Evolutionary conservation across 2,113 vertebrate species (phyloP).

Genomic region (Phylloscopus trochiloides): DNA sequence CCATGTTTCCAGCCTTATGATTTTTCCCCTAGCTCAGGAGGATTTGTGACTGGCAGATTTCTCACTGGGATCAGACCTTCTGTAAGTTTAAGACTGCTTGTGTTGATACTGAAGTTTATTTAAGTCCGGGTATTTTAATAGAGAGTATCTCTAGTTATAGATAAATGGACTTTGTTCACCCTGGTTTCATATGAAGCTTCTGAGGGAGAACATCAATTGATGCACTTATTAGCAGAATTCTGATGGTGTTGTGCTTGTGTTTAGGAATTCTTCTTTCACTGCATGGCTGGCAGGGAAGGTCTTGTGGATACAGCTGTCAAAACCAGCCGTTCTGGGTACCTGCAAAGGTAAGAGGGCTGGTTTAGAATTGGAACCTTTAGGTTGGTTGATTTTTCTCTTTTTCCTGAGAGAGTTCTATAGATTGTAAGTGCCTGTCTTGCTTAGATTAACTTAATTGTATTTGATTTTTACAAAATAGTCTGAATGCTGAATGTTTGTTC

Average conservation of each 20-base stretch:
- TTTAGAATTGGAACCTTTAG: neutral
- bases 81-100: slow-evolving; percentile 68
- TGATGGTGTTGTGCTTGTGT: slow-evolving; percentile 15
- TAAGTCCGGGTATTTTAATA: neutral
- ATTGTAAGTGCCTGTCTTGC: neutral
- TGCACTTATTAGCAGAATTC: neutral
- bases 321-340: slow-evolving; percentile 94
- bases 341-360: slow-evolving; percentile 84
- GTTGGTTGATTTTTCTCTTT: neutral
- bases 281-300: slow-evolving; percentile 97
- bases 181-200: neutral
- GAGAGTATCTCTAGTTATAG: neutral
- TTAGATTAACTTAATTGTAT: neutral
- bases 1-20: slow-evolving; percentile 95
- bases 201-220: neutral
- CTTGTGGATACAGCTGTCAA: slow-evolving; percentile 97
- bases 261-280: slow-evolving; percentile 98
- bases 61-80: slow-evolving; percentile 94
- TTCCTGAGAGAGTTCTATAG: neutral
- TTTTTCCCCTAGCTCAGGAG: slow-evolving; percentile 86
- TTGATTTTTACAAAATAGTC: neutral
- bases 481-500: neutral
- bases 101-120: neutral
- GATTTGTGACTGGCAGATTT: slow-evolving; percentile 94
- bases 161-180: neutral